phyloP scores from a whole-genome alignment of 2,113 vertebrate genomes.

The Microtus ochrogaster region DNA sequence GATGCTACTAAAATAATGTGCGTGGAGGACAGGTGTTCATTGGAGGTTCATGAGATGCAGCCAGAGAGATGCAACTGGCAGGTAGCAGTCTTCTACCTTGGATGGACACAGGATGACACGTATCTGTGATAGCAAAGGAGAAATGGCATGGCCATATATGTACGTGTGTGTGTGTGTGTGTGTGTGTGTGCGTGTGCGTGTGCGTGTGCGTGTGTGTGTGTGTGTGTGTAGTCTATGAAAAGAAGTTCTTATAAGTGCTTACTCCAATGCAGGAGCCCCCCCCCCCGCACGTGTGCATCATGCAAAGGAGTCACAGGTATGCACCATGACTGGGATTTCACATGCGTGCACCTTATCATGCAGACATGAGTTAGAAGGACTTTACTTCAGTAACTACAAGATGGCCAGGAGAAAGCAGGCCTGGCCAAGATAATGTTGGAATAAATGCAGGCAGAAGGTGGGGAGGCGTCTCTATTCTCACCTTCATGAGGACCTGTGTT shows the following conservation, averaged over 20 bases:
- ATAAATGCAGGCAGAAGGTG: too few relatives aligned
- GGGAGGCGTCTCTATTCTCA: background rate
- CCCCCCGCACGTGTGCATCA: background rate
- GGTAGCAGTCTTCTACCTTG: background rate
- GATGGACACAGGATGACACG: background rate
- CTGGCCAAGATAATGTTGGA: background rate
- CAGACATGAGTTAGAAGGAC: background rate
- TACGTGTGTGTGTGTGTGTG: background rate
- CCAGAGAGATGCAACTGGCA: background rate
- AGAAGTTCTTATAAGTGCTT: background rate
- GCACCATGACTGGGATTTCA: background rate
- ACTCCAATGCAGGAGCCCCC: background rate
- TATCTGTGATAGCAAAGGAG: too few relatives aligned
- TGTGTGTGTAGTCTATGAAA: background rate
- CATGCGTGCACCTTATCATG: rapidly evolving
- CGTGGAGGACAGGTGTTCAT: background rate
- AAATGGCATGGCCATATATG: background rate
- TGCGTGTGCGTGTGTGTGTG: background rate
- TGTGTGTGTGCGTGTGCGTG: background rate
- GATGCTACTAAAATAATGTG: rapidly evolving
- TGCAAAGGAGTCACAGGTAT: background rate
- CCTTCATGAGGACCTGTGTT: background rate
- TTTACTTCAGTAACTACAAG: too few relatives aligned
- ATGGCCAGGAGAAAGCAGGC: background rate
- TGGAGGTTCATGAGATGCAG: background rate